Evolutionary conservation across 2,113 vertebrate genomes (phyloP).

Genomic region (Melanerpes aurifrons): DNA sequence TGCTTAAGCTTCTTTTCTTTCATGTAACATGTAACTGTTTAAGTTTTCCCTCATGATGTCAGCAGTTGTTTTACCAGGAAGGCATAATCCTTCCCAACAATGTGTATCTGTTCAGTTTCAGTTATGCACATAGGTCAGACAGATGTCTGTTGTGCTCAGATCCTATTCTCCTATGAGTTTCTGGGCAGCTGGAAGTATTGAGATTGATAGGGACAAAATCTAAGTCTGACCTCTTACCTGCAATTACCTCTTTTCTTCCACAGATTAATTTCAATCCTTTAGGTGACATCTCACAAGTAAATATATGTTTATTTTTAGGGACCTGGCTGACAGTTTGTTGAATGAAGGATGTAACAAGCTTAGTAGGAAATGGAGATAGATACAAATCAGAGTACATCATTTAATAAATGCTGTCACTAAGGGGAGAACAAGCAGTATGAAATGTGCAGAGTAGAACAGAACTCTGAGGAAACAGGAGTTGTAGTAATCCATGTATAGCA

Average conservation of each 20-base stretch:
- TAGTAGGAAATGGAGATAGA: not conserved
- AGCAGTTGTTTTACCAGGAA: not conserved
- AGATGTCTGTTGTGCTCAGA: not conserved
- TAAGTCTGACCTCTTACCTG: not conserved
- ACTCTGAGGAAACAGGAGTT: not conserved
- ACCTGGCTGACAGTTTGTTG: not conserved
- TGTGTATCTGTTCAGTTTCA: not conserved
- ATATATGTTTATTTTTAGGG: not conserved
- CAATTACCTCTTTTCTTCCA: not conserved
- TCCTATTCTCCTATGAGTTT: not conserved
- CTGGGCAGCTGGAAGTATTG: not conserved
- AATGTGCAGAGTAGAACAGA: not conserved
- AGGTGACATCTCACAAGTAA: not conserved
- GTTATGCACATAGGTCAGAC: not conserved
- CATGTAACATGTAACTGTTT: not conserved
- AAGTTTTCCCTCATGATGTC: not conserved
- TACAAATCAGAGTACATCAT: not conserved
- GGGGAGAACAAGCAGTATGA: not conserved
- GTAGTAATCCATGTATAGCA: not conserved
- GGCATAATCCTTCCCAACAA: not conserved
- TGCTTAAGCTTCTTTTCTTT: not conserved
- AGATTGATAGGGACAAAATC: not conserved
- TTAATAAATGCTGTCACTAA: not conserved
- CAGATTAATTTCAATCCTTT: not conserved
- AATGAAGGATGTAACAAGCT: not conserved